Percentiles rank a stretch among this genome's conserved stretches.
These are phyloP conservation scores for Phaedon cochleariae DNA, from an alignment of 2,888 invertebrate species.

Conservation along the genomic window DNA sequence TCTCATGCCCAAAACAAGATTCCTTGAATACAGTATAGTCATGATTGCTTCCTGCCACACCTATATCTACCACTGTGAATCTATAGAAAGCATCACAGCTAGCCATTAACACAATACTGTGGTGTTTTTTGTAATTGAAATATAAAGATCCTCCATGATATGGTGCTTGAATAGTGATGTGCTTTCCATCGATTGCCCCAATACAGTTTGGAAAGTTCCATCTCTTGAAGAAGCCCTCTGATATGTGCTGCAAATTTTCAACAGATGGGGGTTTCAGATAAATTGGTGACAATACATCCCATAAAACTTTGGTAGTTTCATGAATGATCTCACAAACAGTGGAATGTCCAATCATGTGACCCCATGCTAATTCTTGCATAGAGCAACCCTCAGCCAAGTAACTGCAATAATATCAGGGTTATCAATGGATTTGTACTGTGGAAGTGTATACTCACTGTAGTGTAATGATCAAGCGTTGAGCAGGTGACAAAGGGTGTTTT, in stretches of 20 bases:
- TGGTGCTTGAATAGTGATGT: constrained; percentile 46
- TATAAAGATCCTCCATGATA: constrained; percentile 43
- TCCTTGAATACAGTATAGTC: constrained; percentile 15
- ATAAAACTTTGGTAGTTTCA: constrained; percentile 43
- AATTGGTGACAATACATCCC: constrained; percentile 35
- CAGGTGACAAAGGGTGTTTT: background rate
- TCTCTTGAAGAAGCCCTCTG: constrained; percentile 28
- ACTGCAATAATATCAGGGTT: constrained; percentile 24
- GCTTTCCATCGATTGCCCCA: constrained; percentile 50
- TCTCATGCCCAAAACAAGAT: constrained; percentile 18
- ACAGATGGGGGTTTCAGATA: constrained; percentile 9
- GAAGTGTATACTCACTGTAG: constrained; percentile 18
- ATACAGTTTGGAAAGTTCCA: constrained; percentile 44
- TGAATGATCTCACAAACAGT: constrained; percentile 45
- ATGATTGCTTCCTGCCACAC: constrained; percentile 25
- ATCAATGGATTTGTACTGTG: background rate
- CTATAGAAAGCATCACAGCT: constrained; percentile 33
- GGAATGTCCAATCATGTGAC: constrained; percentile 42
- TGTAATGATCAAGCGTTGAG: constrained; percentile 15
- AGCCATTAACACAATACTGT: constrained; percentile 33
- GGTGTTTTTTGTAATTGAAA: constrained; percentile 49
- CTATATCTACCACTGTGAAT: constrained; percentile 34
- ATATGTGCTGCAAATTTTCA: constrained; percentile 14
- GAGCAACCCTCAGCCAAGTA: constrained; percentile 38
- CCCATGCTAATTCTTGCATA: constrained; percentile 37